Percentiles rank a stretch among this genome's conserved stretches.
phyloP scores from a whole-genome alignment of 1,140 invertebrate species.

The Chelonus insularis region DNA sequence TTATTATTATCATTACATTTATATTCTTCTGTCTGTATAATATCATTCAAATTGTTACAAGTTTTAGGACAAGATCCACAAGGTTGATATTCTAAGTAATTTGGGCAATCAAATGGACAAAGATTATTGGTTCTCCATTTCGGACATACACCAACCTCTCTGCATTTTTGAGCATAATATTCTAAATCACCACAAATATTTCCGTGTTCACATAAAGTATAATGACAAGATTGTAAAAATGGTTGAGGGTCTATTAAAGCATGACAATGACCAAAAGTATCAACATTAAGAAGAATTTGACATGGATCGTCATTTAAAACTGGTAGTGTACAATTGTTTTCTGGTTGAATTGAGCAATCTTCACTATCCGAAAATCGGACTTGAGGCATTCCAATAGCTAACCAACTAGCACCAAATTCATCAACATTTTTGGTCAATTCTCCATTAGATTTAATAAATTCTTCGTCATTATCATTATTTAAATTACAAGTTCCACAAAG shows the following conservation, averaged over 20 bases:
- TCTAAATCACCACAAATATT: conserved; percentile 68
- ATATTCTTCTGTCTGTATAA: conserved; percentile 56
- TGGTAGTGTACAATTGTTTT: conserved; percentile 55
- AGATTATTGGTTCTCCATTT: conserved; percentile 68
- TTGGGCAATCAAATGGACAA: conserved; percentile 66
- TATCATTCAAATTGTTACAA: conserved; percentile 63
- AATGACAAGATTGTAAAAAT: conserved; percentile 70
- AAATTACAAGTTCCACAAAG: conserved; percentile 79
- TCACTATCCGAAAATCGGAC: conserved; percentile 33
- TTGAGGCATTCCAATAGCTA: conserved; percentile 56
- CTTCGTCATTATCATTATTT: conserved; percentile 64
- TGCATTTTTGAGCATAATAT: conserved; percentile 75
- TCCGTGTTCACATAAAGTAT: conserved; percentile 65
- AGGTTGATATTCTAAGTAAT: conserved; percentile 67
- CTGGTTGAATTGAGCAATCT: conserved; percentile 37
- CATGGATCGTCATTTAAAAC: conserved; percentile 67
- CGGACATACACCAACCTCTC: conserved; percentile 68
- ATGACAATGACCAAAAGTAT: conserved; percentile 73
- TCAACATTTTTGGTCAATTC: conserved; percentile 42
- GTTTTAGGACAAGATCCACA: conserved; percentile 72
- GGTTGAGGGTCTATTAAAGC: conserved; percentile 69
- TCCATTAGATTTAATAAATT: conserved; percentile 56
- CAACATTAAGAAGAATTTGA: conserved; percentile 64
- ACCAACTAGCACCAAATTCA: conserved; percentile 68
- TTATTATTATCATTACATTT: too few species aligned